These are phyloP conservation scores for Corydoras maculifer DNA, from an alignment of 2,113 vertebrate genomes.

Conservation along the genomic window DNA sequence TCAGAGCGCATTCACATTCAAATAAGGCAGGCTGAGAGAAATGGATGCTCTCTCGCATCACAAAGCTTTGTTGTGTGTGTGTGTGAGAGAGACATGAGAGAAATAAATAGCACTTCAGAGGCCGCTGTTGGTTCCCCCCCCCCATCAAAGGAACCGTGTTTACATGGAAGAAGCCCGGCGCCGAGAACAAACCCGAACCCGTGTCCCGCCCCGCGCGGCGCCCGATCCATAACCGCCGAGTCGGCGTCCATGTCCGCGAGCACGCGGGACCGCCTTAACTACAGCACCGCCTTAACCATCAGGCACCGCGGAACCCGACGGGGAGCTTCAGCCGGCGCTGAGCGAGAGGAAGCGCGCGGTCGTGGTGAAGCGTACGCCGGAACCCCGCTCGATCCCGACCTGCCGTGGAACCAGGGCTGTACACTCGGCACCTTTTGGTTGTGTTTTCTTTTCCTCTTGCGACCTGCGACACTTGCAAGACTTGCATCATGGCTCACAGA, in stretches of 20 bases:
- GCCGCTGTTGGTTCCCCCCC: neutral
- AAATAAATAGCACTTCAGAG: neutral
- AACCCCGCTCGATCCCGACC: too few species aligned
- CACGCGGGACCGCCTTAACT: too few species aligned
- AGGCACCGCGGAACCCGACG: too few species aligned
- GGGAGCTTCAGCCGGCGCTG: too few species aligned
- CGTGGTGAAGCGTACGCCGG: too few species aligned
- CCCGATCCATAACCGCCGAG: neutral
- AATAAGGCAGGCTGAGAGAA: conserved; percentile 29
- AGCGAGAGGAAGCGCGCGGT: too few species aligned
- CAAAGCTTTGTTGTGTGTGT: conserved; percentile 23
- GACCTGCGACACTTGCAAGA: neutral
- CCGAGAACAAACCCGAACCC: neutral
- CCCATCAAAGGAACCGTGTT: neutral
- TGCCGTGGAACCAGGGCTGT: too few species aligned
- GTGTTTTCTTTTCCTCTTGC: too few species aligned
- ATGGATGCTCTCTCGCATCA: conserved; percentile 33
- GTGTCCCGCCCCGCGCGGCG: neutral
- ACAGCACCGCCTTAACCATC: too few species aligned
- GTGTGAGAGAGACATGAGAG: neutral
- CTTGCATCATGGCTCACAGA: neutral
- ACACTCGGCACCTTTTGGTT: too few species aligned
- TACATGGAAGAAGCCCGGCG: neutral
- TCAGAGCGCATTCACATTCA: conserved; percentile 40
- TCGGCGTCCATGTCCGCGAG: too few species aligned